Evolutionary conservation across 2,797 vertebrate genomes (phyloP), one percentile per base, ranked within the genome.

Genomic region (Notamacropus eugenii): DNA sequence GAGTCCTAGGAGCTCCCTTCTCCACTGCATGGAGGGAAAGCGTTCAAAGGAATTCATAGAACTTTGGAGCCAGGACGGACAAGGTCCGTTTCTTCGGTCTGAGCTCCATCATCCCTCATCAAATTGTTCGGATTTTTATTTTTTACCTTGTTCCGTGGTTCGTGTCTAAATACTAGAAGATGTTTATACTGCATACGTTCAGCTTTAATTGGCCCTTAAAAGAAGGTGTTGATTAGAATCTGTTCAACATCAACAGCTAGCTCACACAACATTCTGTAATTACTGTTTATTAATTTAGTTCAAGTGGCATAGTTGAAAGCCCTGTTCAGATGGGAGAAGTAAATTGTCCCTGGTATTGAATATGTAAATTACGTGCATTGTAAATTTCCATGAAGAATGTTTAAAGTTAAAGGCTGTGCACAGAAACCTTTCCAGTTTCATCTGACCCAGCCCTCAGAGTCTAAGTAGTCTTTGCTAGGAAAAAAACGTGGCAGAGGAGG

Each of bases 281-380:
- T 99, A 99, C 99, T 99, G 98, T 99, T 99, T 99, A 99, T 99
- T 99, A 99, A 99, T 99, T 99, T 99, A 99, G 98, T 99, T 99
- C 99, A 99, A 99, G 98, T 99, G 98, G 99, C 98, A 99, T 98
- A 98, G 99, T 99, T 99, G 99, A 99, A 99, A 99, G 98, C 99
- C 98, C 97, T 98, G 98, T 98, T 99, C 98, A 99, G 98, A 99
- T 98, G 98, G 99, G 98, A 99, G 98, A 99, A 99, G 98, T 98
- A 99, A 99, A 99, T 99, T 99, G 98, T 99, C 99, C 99, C 98
- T 98, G 98, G 98, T 99, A 99, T 98, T 99, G 99, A 99, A 99
- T 99, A 99, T 99, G 99, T 98, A 99, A 99, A 99, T 99, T 98
- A 98, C 98, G 98, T 98, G 98, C 98, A 97, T 98, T 98, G 98